phyloP scores from a whole-genome alignment of 37 sponge, comb jelly and placozoan genomes.

The Agelas oroides region DNA sequence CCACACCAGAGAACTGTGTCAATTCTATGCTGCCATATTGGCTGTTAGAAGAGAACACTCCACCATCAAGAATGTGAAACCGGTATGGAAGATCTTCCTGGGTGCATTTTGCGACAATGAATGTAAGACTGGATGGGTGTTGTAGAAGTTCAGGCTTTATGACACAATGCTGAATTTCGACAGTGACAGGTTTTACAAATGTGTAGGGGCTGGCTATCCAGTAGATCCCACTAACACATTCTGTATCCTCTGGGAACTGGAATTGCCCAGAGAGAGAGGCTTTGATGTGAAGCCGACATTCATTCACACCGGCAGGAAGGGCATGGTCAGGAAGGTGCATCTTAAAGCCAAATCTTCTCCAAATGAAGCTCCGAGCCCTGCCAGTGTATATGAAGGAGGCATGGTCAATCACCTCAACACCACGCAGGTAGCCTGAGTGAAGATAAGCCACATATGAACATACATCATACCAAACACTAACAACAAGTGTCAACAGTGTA shows the following conservation, averaged over 20 bases:
- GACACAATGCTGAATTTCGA: neutral
- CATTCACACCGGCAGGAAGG: neutral
- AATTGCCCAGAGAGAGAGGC: neutral
- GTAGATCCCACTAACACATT: neutral
- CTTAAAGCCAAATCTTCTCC: neutral
- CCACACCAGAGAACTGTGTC: neutral
- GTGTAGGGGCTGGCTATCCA: neutral
- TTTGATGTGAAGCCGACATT: neutral
- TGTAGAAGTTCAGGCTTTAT: neutral
- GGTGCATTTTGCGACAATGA: neutral
- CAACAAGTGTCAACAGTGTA: too few relatives aligned
- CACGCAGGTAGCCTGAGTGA: slow-evolving; percentile 1
- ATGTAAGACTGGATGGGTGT: neutral
- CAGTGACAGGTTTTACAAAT: neutral
- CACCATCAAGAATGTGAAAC: neutral
- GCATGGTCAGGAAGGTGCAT: neutral
- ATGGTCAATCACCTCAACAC: neutral
- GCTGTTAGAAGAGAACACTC: neutral
- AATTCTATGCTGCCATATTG: neutral
- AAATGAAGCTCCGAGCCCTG: neutral
- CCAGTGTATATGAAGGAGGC: neutral
- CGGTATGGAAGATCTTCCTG: neutral
- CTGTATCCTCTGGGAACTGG: neutral
- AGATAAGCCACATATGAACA: too few relatives aligned
- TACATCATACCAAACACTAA: too few relatives aligned